phyloP scores from a whole-genome alignment of 2,888 invertebrate species.

The Eupeodes latifasciatus region DNA sequence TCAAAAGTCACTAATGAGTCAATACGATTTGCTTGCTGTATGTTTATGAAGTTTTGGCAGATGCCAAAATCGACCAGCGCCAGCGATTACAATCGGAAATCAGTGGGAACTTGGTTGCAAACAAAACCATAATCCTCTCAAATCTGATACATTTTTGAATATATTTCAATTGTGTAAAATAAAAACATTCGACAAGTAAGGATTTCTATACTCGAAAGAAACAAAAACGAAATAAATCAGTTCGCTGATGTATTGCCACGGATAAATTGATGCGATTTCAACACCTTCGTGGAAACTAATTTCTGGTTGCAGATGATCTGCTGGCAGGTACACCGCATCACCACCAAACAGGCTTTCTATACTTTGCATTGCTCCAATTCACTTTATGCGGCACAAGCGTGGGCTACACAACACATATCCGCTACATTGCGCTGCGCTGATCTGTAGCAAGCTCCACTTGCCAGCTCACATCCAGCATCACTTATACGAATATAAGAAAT shows the following conservation, averaged over 20 bases:
- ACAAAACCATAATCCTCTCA: not conserved
- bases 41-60: no score
- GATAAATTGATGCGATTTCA: slow-evolving; percentile 76
- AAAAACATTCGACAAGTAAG: slow-evolving; percentile 33
- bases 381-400: slow-evolving; percentile 55
- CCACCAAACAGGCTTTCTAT: not conserved
- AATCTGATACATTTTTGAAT: not conserved
- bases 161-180: not conserved
- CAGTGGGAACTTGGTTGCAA: no score
- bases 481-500: slow-evolving; percentile 21
- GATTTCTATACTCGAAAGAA: not conserved
- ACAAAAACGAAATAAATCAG: slow-evolving; percentile 46
- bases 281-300: slow-evolving; percentile 76
- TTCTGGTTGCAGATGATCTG: slow-evolving; percentile 63
- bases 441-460: not conserved
- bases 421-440: not conserved
- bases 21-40: no score
- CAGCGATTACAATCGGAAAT: no score
- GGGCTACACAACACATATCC: slow-evolving; percentile 49
- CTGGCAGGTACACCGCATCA: slow-evolving; percentile 8
- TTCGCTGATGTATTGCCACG: slow-evolving; percentile 63
- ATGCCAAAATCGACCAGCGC: no score
- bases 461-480: slow-evolving; percentile 14
- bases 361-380: slow-evolving; percentile 53
- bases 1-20: no score